Evolutionary conservation across 2,888 invertebrate genomes (phyloP).

Genomic region (Phytoseiulus persimilis): DNA sequence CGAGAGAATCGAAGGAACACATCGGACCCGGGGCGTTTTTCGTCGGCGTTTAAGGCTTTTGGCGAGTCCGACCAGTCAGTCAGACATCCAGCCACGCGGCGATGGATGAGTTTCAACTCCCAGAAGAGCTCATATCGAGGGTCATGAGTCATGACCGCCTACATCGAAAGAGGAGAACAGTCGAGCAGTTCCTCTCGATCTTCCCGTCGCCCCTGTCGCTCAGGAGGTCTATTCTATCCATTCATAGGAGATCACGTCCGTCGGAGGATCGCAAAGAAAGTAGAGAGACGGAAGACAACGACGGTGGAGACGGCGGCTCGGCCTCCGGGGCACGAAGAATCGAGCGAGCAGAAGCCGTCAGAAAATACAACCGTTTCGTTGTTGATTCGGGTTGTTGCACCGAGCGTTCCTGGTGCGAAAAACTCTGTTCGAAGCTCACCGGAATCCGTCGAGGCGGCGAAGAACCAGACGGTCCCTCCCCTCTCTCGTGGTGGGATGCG

Average conservation of each 20-base stretch:
- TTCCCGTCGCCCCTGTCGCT: neutral
- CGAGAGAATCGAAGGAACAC: too few relatives aligned
- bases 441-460: neutral
- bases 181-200: neutral
- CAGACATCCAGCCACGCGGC: neutral
- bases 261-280: neutral
- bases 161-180: neutral
- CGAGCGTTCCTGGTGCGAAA: neutral
- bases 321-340: neutral
- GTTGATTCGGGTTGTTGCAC: neutral
- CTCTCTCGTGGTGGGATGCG: neutral
- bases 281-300: neutral
- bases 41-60: neutral
- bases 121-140: neutral
- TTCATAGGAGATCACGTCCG: slow-evolving; percentile 35
- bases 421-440: neutral
- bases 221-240: neutral
- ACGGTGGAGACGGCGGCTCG: neutral
- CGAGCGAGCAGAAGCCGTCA: neutral
- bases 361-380: neutral
- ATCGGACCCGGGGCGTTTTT: neutral
- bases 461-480: neutral
- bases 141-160: neutral
- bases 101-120: neutral
- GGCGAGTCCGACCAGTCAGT: neutral